Conservation (phyloP, 2,113 vertebrate genomes). For the Antechinus stuartii region DNA sequence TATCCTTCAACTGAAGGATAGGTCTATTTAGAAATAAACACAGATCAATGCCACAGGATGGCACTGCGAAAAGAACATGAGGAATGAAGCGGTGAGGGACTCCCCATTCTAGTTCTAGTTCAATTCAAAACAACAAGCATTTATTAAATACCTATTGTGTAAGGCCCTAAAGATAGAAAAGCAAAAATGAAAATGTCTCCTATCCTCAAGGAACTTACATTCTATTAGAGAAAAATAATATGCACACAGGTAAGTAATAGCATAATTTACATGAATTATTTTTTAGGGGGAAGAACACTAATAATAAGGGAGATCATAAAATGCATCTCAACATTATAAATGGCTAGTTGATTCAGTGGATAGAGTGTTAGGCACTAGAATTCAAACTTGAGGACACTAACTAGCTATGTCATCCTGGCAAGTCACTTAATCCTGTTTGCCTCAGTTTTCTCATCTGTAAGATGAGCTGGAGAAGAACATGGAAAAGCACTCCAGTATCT, state of each 20-base stretch:
- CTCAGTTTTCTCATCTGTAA: not conserved
- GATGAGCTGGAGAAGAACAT: not conserved
- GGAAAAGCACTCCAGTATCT: not conserved
- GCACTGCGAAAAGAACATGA: accelerated
- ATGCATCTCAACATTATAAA: not conserved
- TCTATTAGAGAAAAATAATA: not conserved
- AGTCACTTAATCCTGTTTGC: not conserved
- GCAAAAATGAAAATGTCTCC: not conserved
- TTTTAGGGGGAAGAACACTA: not conserved
- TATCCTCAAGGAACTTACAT: not conserved
- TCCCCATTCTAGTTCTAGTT: not conserved
- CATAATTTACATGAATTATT: not conserved
- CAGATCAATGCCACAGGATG: no score
- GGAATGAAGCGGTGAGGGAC: not conserved
- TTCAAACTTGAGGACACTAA: not conserved
- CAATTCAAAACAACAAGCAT: not conserved
- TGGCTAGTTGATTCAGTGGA: not conserved
- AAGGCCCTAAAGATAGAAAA: not conserved
- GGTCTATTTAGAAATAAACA: not conserved
- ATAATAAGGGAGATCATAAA: not conserved
- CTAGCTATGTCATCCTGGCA: not conserved
- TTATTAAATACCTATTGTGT: not conserved
- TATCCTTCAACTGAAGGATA: not conserved
- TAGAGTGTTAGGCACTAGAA: not conserved
- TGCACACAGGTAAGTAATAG: not conserved